A percentile compares a stretch with the other conserved stretches of the same genome.
phyloP scores from a whole-genome alignment of 2,113 vertebrate species.

The Lycocorax pyrrhopterus region DNA sequence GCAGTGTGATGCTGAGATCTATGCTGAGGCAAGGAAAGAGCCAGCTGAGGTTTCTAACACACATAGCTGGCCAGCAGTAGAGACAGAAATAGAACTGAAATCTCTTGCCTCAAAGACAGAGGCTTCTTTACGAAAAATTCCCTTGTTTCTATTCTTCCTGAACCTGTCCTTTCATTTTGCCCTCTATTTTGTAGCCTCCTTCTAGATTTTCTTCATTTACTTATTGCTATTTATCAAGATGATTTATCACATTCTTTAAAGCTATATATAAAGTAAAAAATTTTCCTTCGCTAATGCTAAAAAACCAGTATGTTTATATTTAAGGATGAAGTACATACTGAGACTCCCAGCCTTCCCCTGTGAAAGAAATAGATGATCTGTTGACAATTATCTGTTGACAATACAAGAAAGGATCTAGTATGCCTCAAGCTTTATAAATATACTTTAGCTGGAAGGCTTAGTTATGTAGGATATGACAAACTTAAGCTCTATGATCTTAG shows the following conservation, averaged over 20 bases:
- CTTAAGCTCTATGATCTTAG: constrained; percentile 47
- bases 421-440: constrained; percentile 13
- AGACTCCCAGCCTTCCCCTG: not conserved
- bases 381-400: constrained; percentile 46
- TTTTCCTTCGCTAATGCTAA: not conserved
- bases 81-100: constrained; percentile 7
- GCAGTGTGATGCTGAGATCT: not conserved
- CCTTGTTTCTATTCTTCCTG: not conserved
- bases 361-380: constrained; percentile 23
- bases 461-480: not conserved
- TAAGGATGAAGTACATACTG: not conserved
- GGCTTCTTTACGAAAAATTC: not conserved
- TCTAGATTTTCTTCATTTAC: not conserved
- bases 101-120: not conserved
- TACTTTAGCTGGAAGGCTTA: constrained; percentile 35
- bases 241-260: not conserved
- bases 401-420: not conserved
- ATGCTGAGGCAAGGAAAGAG: not conserved
- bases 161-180: not conserved
- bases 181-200: not conserved
- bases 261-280: not conserved
- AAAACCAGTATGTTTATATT: not conserved
- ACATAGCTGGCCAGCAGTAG: not conserved
- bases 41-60: not conserved
- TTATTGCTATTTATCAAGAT: not conserved